Base-by-base conservation (phyloP, 2,797 vertebrate species). In the Propithecus perrieri region DNA sequence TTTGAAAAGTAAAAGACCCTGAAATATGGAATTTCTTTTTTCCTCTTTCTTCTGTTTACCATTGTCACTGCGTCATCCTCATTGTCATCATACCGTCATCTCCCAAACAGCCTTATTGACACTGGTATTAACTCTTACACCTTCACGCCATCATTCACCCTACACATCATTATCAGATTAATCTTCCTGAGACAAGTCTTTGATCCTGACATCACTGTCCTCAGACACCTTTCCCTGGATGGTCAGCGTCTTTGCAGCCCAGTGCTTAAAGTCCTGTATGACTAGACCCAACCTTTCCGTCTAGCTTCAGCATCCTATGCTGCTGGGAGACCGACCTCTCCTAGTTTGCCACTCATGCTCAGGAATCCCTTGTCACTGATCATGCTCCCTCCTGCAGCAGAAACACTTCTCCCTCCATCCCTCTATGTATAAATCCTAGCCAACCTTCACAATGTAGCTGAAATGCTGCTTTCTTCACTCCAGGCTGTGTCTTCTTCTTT, bases 331-430 rank as follows among this genome's bases (percentile, higher is more conserved):
- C 9, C 28, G 12, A 61, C 30, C 2, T 38, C 41, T 17, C 26
- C 26, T 74, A 26, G 13, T 71, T 35, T 35, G 30, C 8, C 17
- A 7, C 30, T 5, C 2, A 14, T 33, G 6, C 18, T 75, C n/a
- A 43, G 57, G 33, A 57, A 53, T 85, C 11, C 26, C 15, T 85
- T 69, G 35, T 50, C 43, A 59, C 46, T 89, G 17, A 2, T 24
- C 7, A 28, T 4, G 2, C 13, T 15, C 3, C 15, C 15, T 7
- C 8, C 1, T n/a, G 38, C 24, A 8, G 22, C 33, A 71, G 11
- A 95, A 91, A 83, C 9, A 1, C 14, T 12, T 50, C 38, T 11
- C 14, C 7, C 4, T 83, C 8, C 20, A 17, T 67, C 2, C 76
- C 20, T 92, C 22, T 59, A 1, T 8, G 5, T 46, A 0, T 10